These are phyloP conservation scores for Gallinago nigripennis DNA, from an alignment of 2,797 vertebrate genomes.

Conservation along the genomic window DNA sequence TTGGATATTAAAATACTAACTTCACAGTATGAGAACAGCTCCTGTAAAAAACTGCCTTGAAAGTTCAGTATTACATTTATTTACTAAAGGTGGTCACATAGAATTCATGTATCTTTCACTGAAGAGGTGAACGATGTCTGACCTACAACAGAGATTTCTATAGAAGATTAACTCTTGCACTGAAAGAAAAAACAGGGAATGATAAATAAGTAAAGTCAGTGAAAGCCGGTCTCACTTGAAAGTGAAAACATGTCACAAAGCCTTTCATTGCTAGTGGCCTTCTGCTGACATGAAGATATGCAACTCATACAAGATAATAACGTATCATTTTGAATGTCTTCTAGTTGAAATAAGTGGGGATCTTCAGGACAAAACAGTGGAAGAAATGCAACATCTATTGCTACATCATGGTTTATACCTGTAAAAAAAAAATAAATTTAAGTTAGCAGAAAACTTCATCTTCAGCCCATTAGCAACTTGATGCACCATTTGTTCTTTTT, in stretches of 20 bases:
- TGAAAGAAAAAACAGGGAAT: background rate
- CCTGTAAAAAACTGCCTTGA: background rate
- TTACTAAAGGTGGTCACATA: background rate
- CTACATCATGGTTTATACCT: slow-evolving; percentile 89
- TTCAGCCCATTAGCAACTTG: background rate
- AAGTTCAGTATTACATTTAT: background rate
- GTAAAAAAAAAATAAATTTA: background rate
- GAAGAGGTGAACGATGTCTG: background rate
- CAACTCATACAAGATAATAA: slow-evolving; percentile 80
- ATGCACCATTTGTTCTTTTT: background rate
- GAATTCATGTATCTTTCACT: background rate
- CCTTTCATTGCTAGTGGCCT: background rate
- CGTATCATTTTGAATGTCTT: slow-evolving; percentile 73
- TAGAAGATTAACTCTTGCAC: background rate
- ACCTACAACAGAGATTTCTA: background rate
- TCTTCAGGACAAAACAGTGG: slow-evolving; percentile 80
- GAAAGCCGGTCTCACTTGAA: slow-evolving; percentile 76
- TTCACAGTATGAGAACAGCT: background rate
- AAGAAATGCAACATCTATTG: slow-evolving; percentile 84
- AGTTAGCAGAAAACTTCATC: background rate
- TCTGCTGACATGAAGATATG: slow-evolving; percentile 73
- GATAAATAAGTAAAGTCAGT: background rate
- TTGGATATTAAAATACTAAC: background rate
- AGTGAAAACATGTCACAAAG: slow-evolving; percentile 29
- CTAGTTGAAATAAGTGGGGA: slow-evolving; percentile 68